A percentile compares a stretch with the other conserved stretches of the same genome.
These are phyloP conservation scores for Rhinatrema bivittatum DNA, from an alignment of 2,797 vertebrate genomes.

Conservation along the genomic window DNA sequence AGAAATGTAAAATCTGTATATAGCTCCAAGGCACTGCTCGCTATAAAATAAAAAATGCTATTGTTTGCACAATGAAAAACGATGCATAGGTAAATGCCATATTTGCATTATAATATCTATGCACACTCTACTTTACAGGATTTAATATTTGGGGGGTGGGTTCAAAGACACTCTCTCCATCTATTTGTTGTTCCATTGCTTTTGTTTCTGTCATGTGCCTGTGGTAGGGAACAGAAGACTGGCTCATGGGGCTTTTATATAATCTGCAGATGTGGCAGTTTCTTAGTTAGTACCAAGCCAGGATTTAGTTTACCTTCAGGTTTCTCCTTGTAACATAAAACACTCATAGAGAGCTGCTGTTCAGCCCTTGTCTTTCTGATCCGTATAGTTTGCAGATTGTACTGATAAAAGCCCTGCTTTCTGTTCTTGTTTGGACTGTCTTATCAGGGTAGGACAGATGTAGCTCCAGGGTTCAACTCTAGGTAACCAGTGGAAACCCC, in stretches of 20 bases:
- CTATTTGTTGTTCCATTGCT: background rate
- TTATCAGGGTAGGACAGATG: slow-evolving; percentile 43
- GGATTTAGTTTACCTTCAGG: slow-evolving; percentile 6
- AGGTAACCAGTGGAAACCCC: slow-evolving; percentile 25
- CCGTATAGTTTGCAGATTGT: background rate
- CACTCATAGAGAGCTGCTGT: slow-evolving; percentile 5
- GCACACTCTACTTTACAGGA: no score
- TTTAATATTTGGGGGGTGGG: background rate
- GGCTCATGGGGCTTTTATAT: background rate
- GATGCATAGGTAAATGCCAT: no score
- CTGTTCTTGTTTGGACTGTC: slow-evolving; percentile 2
- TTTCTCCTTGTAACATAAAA: slow-evolving; percentile 8
- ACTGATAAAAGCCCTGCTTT: background rate
- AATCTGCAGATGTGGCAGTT: slow-evolving; percentile 4
- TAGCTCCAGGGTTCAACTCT: slow-evolving; percentile 28
- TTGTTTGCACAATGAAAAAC: no score
- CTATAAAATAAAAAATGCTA: no score
- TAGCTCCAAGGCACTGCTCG: no score
- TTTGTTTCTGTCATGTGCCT: slow-evolving; percentile 2
- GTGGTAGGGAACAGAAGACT: background rate
- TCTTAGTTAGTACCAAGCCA: slow-evolving; percentile 7
- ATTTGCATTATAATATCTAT: no score
- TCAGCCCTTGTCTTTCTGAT: no score
- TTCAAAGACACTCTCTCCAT: background rate
- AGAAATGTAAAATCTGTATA: no score